Percentiles rank a stretch among this genome's conserved stretches.
phyloP scores from a whole-genome alignment of 2,888 invertebrate species.

The Calameuta pallipes region DNA sequence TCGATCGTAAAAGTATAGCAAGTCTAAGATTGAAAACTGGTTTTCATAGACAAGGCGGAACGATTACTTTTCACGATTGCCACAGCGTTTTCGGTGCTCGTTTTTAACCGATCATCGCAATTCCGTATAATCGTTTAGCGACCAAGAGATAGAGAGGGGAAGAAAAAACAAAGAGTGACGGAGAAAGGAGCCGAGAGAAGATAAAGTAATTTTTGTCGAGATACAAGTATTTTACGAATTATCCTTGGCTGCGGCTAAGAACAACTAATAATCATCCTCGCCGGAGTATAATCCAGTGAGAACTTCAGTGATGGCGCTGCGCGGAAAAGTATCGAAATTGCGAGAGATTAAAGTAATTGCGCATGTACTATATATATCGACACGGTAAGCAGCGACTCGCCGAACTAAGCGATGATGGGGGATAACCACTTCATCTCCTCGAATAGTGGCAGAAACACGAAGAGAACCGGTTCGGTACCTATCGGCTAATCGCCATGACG shows the following conservation, averaged over 20 bases:
- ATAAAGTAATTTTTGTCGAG: not conserved
- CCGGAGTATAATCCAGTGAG: not conserved
- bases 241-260: not conserved
- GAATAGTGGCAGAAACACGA: not conserved
- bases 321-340: not conserved
- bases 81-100: not conserved
- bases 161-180: not conserved
- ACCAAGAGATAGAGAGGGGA: not conserved
- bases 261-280: not conserved
- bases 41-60: slow-evolving; percentile 24
- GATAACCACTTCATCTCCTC: not conserved
- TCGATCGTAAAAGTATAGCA: slow-evolving; percentile 26
- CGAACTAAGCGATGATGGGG: not conserved
- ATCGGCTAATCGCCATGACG: not conserved
- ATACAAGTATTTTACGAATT: not conserved
- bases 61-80: not conserved
- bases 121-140: not conserved
- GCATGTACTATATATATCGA: not conserved
- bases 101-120: not conserved
- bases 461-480: not conserved
- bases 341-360: not conserved
- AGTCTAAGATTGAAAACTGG: slow-evolving; percentile 40
- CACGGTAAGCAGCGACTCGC: not conserved
- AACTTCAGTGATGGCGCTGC: not conserved
- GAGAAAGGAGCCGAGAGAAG: not conserved